Conservation (phyloP, 2,888 invertebrate species). For the Harpalus rufipes region DNA sequence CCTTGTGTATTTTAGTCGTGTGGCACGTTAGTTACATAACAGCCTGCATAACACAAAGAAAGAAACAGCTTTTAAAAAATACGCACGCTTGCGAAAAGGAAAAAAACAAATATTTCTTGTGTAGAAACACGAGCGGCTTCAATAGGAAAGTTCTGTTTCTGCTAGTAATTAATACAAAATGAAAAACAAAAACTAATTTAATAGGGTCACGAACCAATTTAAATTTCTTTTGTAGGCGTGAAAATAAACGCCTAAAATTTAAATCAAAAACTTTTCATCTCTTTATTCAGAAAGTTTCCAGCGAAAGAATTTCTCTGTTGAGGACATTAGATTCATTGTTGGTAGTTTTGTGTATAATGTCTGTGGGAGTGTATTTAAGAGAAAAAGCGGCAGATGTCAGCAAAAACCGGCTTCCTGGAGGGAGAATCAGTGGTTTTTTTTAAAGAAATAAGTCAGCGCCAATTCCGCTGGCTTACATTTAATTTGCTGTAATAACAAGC, state of each 20-base stretch:
- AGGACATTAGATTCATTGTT: conserved; percentile 43
- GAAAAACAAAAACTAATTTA: no score
- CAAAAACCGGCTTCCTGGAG: conserved; percentile 29
- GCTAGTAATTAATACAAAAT: no score
- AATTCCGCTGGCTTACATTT: conserved; percentile 57
- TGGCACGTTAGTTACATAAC: no score
- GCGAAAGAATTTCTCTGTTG: conserved; percentile 10
- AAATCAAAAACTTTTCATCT: conserved; percentile 44
- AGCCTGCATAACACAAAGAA: no score
- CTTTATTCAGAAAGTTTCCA: conserved; percentile 39
- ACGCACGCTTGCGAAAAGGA: no score
- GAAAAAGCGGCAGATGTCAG: conserved; percentile 45
- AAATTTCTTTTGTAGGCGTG: neutral
- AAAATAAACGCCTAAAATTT: neutral
- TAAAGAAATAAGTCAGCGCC: conserved; percentile 56
- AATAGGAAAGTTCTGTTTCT: no score
- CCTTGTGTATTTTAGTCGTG: no score
- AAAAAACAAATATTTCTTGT: no score
- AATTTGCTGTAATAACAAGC: conserved; percentile 59
- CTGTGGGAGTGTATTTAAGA: conserved; percentile 48
- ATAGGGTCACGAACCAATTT: neutral
- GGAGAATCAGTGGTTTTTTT: conserved; percentile 39
- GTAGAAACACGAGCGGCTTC: no score
- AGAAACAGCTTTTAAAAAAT: no score
- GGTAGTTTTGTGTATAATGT: conserved; percentile 44